A percentile compares a stretch with the other conserved stretches of the same genome.
phyloP scores from a whole-genome alignment of 1,140 invertebrate genomes.

The Heliconius congener region DNA sequence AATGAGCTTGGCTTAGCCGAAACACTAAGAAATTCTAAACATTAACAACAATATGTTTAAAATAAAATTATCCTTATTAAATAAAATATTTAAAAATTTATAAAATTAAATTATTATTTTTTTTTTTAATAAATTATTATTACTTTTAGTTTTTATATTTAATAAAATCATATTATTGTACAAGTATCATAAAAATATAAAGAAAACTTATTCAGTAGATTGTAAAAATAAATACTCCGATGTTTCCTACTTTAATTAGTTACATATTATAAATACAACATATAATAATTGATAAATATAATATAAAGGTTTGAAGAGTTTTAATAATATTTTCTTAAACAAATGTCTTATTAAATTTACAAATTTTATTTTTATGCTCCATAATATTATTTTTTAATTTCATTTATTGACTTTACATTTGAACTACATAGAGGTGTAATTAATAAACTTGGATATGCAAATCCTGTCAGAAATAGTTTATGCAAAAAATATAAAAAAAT shows the following conservation, averaged over 20 bases:
- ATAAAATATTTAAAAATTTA: background rate
- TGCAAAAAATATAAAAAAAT: constrained; percentile 24
- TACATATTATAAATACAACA: background rate
- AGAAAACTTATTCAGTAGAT: too few species aligned
- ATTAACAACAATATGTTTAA: constrained; percentile 30
- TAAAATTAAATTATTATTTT: background rate
- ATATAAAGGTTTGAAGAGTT: background rate
- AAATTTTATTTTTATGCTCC: background rate
- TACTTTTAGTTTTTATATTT: too few species aligned
- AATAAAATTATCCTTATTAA: background rate
- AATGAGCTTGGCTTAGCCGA: constrained; percentile 45
- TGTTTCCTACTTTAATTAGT: background rate
- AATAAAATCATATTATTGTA: too few species aligned
- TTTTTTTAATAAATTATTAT: background rate
- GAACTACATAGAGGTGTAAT: background rate
- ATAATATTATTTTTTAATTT: background rate
- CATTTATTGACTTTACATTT: background rate
- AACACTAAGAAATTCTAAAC: constrained; percentile 32
- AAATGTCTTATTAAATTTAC: background rate
- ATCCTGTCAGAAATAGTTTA: background rate
- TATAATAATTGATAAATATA: background rate
- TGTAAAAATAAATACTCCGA: too few species aligned
- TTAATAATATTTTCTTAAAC: background rate
- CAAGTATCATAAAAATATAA: too few species aligned
- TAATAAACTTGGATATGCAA: background rate